Evolutionary conservation across 1,140 invertebrate species (phyloP), one percentile per base, ranked within the genome.

Genomic region (Neodiprion pinetum): DNA sequence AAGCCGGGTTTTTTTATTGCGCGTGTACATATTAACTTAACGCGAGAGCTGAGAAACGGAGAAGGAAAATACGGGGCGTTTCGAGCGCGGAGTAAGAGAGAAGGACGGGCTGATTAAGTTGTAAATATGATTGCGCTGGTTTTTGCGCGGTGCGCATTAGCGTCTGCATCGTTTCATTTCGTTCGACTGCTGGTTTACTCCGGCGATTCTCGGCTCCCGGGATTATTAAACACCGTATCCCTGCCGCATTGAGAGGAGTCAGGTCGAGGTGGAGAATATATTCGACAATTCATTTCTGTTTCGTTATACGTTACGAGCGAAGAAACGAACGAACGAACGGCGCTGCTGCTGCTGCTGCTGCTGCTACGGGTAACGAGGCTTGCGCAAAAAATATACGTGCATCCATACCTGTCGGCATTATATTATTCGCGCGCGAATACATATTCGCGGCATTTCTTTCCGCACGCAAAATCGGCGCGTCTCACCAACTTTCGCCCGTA

Each of bases 61-160:
- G 53, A 61, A 17, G 53, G 53, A 61, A 61, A 61, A 12, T 9
- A 5, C 53, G 5, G 11, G 53, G 53, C n/a, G 28, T 40, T 40
- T 40, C 28, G 28, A 40, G 28, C 53, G 53, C 53, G 9, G n/a
- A 40, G 28, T 40, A 40, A 40, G 28, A 40, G n/a, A 61, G 53
- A 61, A 17, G 9, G 53, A 61, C 53, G 53, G 53, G 11, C 53
- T 61, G 53, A 61, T 61, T 61, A 61, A 61, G 53, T 61, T 61
- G 53, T 61, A 61, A 61, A 61, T 61, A 61, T 61, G 53, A 61
- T 61, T 61, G 53, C 53, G 53, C 53, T 61, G 53, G 53, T 61
- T 61, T 61, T 61, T 61, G 53, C 53, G 11, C 53, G 53, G 28
- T 61, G 53, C 53, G n/a, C 53, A 61, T 61, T 61, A 61, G 53